These are phyloP conservation scores for Darevskia nairensis DNA, from an alignment of 2,797 vertebrate genomes.

Conservation along the genomic window DNA sequence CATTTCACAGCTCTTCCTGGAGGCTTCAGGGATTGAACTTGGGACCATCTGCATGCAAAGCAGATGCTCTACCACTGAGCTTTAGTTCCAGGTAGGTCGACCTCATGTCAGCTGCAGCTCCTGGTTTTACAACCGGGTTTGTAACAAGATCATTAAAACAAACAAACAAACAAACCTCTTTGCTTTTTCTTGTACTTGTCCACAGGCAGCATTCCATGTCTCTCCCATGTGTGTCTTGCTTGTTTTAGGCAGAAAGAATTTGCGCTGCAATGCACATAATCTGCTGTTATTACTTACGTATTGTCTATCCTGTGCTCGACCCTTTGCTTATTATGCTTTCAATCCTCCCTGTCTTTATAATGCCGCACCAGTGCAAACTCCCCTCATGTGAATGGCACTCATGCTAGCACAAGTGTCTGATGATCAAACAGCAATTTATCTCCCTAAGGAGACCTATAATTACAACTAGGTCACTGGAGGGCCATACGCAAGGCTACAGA, in stretches of 20 bases:
- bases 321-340: slow-evolving; percentile 27
- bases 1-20: background rate
- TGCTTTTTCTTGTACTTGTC: background rate
- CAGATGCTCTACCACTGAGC: background rate
- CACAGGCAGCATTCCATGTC: background rate
- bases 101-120: background rate
- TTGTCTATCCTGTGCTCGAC: slow-evolving; percentile 31
- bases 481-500: slow-evolving; percentile 8
- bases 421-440: slow-evolving; percentile 33
- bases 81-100: background rate
- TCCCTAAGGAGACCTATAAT: slow-evolving; percentile 32
- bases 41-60: background rate
- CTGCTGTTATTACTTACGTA: slow-evolving; percentile 11
- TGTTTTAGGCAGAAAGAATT: slow-evolving; percentile 8
- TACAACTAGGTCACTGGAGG: slow-evolving; percentile 34
- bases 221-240: background rate
- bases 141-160: background rate
- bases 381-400: slow-evolving; percentile 28
- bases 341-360: slow-evolving; percentile 19
- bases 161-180: background rate
- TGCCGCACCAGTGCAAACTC: slow-evolving; percentile 20
- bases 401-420: slow-evolving; percentile 11
- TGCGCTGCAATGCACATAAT: slow-evolving; percentile 36
- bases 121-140: background rate
- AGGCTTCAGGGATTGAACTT: too few relatives aligned